A percentile compares a stretch with the other conserved stretches of the same genome.
phyloP scores from a whole-genome alignment of 2,888 invertebrate species.

The Elegia similella region DNA sequence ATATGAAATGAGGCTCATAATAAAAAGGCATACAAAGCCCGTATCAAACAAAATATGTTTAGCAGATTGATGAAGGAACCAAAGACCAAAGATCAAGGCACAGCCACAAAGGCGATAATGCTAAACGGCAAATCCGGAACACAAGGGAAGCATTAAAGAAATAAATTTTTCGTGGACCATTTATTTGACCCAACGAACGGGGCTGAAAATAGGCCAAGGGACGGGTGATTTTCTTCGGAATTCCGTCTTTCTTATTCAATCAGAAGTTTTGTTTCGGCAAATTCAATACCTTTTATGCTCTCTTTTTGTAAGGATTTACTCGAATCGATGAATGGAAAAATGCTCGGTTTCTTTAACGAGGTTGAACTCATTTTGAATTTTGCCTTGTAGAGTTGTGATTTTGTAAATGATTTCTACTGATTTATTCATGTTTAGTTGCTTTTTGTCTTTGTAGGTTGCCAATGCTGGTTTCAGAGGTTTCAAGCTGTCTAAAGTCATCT shows the following conservation, averaged over 20 bases:
- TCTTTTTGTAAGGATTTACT: constrained; percentile 21
- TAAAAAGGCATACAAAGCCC: background rate
- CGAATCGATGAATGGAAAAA: constrained; percentile 1
- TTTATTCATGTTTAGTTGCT: too few species aligned
- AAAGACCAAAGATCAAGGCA: background rate
- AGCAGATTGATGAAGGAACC: background rate
- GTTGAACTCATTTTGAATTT: constrained; percentile 7
- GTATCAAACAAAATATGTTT: background rate
- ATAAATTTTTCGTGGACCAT: constrained; percentile 73
- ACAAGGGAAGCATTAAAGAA: constrained; percentile 48
- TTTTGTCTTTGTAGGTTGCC: too few species aligned
- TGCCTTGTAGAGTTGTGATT: background rate
- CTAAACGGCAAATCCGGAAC: constrained; percentile 41
- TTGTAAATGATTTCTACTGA: background rate
- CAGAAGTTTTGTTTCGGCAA: constrained; percentile 27
- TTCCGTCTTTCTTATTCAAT: constrained; percentile 27
- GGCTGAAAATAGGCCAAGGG: constrained; percentile 49
- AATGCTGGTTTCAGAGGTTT: too few species aligned
- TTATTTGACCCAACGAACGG: constrained; percentile 64
- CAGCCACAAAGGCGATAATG: constrained; percentile 23
- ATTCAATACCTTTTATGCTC: constrained; percentile 26
- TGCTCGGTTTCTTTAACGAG: constrained; percentile 11
- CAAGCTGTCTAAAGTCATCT: too few species aligned
- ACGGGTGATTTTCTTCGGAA: constrained; percentile 36
- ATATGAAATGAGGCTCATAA: background rate